Percentiles rank a stretch among this genome's conserved stretches.
These are phyloP conservation scores for Rhadinocentrus ornatus DNA, from an alignment of 2,797 vertebrate genomes.

Conservation along the genomic window DNA sequence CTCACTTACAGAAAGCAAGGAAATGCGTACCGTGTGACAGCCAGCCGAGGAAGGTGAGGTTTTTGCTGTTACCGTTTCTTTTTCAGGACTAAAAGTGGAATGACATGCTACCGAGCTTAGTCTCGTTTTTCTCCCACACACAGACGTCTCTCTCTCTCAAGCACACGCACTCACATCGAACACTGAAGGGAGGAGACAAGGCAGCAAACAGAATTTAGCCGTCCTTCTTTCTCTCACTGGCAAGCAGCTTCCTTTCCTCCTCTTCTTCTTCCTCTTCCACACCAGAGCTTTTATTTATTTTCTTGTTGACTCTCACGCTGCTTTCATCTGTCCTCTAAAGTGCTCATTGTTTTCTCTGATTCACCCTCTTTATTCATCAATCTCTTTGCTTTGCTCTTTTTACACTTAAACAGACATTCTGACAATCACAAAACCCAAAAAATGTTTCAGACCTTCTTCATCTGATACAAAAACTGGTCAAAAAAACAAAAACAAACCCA, in stretches of 20 bases:
- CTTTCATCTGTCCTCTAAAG: conserved; percentile 19
- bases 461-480: background rate
- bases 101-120: conserved; percentile 53
- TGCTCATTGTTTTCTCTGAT: background rate
- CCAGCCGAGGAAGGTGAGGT: conserved; percentile 30
- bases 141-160: conserved; percentile 13
- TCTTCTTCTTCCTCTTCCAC: conserved; percentile 19
- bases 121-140: background rate
- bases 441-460: conserved; percentile 20
- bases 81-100: conserved; percentile 47
- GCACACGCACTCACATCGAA: conserved; percentile 12
- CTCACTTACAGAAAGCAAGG: conserved; percentile 46
- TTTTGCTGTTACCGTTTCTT: conserved; percentile 31
- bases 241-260: conserved; percentile 4
- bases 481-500: background rate
- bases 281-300: conserved; percentile 4
- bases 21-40: conserved; percentile 56
- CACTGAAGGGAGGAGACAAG: conserved; percentile 61
- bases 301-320: conserved; percentile 24
- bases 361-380: background rate
- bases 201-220: conserved; percentile 35
- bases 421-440: background rate
- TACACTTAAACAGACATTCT: background rate
- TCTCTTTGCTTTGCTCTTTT: background rate
- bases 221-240: conserved; percentile 23